Conservation (phyloP, 1,140 invertebrate species). For the Drosophila elegans region DNA sequence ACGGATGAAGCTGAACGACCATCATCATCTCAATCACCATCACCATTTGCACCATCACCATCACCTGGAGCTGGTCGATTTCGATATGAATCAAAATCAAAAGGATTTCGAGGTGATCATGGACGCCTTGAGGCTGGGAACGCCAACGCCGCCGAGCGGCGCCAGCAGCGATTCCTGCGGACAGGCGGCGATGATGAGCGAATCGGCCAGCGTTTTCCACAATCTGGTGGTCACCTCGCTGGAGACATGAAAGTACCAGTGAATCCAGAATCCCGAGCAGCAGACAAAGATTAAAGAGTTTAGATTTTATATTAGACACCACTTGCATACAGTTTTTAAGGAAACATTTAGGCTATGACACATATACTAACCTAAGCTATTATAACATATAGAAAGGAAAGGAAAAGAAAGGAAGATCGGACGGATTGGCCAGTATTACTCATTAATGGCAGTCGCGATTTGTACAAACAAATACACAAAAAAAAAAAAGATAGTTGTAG, state of each 20-base stretch:
- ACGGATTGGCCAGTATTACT: conserved; percentile 47
- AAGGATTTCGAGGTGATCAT: conserved; percentile 85
- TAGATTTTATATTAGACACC: conserved; percentile 13
- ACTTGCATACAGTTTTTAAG: conserved; percentile 7
- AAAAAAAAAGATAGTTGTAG: conserved; percentile 12
- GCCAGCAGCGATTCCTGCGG: conserved; percentile 86
- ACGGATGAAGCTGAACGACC: conserved; percentile 44
- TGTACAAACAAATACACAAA: conserved; percentile 27
- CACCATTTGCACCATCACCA: conserved; percentile 32
- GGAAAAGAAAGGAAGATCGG: conserved; percentile 1
- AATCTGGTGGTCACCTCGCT: conserved; percentile 88
- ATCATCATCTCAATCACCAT: conserved; percentile 9
- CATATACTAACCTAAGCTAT: conserved; percentile 13
- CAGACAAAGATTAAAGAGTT: conserved; percentile 37
- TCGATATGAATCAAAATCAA: conserved; percentile 84
- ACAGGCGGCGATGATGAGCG: conserved; percentile 89
- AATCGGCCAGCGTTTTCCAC: conserved; percentile 89
- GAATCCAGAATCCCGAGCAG: conserved; percentile 14
- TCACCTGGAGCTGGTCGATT: conserved; percentile 83
- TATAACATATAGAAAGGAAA: background rate
- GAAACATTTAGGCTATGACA: conserved; percentile 35
- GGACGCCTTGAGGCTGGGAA: conserved; percentile 84
- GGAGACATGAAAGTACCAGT: conserved; percentile 87
- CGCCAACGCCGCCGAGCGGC: conserved; percentile 83
- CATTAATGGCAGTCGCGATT: conserved; percentile 33